A percentile compares a stretch with the other conserved stretches of the same genome.
Conservation (phyloP, 2,797 vertebrate species). For the Falco novaeseelandiae region DNA sequence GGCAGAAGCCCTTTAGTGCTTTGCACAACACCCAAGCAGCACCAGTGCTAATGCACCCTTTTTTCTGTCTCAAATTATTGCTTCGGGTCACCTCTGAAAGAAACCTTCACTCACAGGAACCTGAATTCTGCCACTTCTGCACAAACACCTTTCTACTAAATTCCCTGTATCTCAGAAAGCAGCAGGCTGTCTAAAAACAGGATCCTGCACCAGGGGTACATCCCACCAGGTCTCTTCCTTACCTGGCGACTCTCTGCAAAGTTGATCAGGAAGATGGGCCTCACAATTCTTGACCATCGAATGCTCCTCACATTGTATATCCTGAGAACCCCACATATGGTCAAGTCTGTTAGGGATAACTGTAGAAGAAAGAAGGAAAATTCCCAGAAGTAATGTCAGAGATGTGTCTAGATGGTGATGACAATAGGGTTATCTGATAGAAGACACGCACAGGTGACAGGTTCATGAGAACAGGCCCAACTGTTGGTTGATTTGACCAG, state of each 20-base stretch:
- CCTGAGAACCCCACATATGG: slow-evolving; percentile 81
- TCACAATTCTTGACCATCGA: slow-evolving; percentile 88
- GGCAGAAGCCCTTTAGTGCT: neutral
- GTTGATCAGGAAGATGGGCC: slow-evolving; percentile 91
- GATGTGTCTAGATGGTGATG: neutral
- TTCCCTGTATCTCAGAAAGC: neutral
- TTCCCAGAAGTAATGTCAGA: neutral
- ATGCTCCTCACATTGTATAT: slow-evolving; percentile 70
- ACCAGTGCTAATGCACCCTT: neutral
- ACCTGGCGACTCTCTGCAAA: slow-evolving; percentile 93
- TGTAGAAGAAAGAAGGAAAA: slow-evolving; percentile 46
- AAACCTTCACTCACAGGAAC: neutral
- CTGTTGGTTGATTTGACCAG: accelerated
- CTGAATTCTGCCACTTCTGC: neutral
- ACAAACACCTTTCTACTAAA: neutral
- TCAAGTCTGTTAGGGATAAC: slow-evolving; percentile 87
- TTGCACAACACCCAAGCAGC: neutral
- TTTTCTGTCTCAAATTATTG: neutral
- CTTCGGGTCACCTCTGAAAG: neutral
- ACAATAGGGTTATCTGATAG: neutral
- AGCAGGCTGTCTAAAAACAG: neutral
- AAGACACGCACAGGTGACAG: accelerated
- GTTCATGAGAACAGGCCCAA: neutral
- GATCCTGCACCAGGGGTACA: too few relatives aligned
- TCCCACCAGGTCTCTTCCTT: neutral